Conservation (phyloP, 2,888 invertebrate species). For the Sphecodes monilicornis region DNA sequence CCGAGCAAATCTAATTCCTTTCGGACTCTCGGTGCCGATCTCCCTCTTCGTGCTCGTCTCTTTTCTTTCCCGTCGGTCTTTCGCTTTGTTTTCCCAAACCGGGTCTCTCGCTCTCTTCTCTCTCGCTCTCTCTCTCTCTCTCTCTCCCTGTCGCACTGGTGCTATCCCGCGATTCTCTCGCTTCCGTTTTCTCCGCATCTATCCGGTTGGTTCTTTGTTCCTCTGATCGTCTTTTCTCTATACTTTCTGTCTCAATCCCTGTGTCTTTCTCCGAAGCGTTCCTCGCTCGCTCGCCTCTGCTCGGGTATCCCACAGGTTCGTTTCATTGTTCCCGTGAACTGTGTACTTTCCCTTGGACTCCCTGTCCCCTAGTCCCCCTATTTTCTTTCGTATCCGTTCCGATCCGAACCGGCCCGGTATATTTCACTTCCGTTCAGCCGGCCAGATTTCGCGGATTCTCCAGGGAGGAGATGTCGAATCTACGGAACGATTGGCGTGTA, state of each 20-base stretch:
- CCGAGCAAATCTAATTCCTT: slow-evolving; percentile 81
- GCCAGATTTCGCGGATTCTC: slow-evolving; percentile 64
- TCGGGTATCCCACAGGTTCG: neutral
- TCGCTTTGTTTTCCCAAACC: slow-evolving; percentile 61
- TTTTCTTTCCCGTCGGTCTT: slow-evolving; percentile 39
- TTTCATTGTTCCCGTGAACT: slow-evolving; percentile 16
- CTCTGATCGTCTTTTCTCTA: slow-evolving; percentile 29
- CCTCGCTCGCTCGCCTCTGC: neutral
- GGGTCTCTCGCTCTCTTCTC: slow-evolving; percentile 31
- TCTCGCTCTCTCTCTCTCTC: slow-evolving; percentile 18
- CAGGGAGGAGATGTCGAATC: slow-evolving; percentile 69
- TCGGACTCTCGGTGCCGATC: slow-evolving; percentile 70
- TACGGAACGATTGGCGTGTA: slow-evolving; percentile 72
- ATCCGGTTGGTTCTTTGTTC: slow-evolving; percentile 33
- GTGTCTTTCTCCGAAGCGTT: neutral
- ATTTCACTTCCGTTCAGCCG: slow-evolving; percentile 33
- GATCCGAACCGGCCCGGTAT: slow-evolving; percentile 3
- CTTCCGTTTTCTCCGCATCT: slow-evolving; percentile 34
- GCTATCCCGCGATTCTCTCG: neutral
- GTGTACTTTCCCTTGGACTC: neutral
- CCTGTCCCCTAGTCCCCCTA: neutral
- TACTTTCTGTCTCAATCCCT: slow-evolving; percentile 25
- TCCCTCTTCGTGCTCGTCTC: slow-evolving; percentile 44
- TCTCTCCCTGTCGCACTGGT: neutral
- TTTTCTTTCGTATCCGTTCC: slow-evolving; percentile 14